Conservation (phyloP, 2,797 vertebrate species). For the Chromobotia macracanthus region DNA sequence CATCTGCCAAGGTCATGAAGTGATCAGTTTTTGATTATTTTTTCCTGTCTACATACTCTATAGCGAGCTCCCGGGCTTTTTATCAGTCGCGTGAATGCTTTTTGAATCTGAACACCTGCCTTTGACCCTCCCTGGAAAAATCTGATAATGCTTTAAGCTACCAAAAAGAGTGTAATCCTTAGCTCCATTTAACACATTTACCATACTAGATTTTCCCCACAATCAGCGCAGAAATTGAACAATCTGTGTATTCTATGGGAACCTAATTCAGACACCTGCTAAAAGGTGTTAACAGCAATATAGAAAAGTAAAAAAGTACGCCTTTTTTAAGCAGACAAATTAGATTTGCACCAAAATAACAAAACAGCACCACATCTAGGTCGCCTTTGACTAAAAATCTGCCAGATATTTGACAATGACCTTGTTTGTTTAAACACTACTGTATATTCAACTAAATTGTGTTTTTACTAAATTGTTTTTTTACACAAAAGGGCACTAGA, state of each 20-base stretch:
- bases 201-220: too few species aligned
- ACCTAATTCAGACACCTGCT: too few species aligned
- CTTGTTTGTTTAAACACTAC: background rate
- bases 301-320: too few species aligned
- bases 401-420: background rate
- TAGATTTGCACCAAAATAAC: background rate
- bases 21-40: too few species aligned
- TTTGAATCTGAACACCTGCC: background rate
- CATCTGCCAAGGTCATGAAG: background rate
- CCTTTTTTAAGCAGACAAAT: too few species aligned
- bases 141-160: background rate
- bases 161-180: background rate
- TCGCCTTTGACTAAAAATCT: background rate
- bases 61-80: background rate
- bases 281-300: too few species aligned
- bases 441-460: background rate
- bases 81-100: background rate
- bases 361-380: background rate
- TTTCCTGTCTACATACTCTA: background rate
- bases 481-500: background rate
- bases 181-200: too few species aligned
- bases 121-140: background rate
- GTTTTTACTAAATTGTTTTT: conserved; percentile 10
- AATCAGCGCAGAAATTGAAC: too few species aligned
- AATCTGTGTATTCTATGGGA: too few species aligned